These are phyloP conservation scores for Cryptus armator DNA, from an alignment of 2,888 invertebrate species.

Conservation along the genomic window DNA sequence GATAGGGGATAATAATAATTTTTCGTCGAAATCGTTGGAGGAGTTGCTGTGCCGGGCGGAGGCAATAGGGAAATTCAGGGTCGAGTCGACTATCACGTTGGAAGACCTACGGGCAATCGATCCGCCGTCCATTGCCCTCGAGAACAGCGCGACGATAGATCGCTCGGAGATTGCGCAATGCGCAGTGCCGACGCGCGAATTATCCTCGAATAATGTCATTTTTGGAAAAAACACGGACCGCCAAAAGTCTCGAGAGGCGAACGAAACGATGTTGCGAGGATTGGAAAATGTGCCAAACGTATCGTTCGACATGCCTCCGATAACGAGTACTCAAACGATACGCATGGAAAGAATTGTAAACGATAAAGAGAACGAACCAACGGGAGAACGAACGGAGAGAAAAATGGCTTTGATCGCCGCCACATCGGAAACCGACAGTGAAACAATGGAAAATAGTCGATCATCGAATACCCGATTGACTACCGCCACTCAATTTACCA, in stretches of 20 bases:
- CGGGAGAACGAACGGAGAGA: not conserved
- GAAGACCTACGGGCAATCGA: conserved; percentile 72
- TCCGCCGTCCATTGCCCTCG: conserved; percentile 73
- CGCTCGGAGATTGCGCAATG: not conserved
- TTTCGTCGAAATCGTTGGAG: conserved; percentile 24
- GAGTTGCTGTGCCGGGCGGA: conserved; percentile 18
- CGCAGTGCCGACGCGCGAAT: not conserved
- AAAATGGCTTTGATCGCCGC: not conserved
- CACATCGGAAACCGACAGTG: not conserved
- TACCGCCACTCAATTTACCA: conserved; percentile 32
- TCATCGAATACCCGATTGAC: not conserved
- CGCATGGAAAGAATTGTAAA: not conserved
- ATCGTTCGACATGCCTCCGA: not conserved
- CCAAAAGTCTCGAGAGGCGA: not conserved
- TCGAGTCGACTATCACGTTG: conserved; percentile 8
- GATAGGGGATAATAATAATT: not conserved
- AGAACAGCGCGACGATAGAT: conserved; percentile 58
- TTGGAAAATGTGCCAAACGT: too few relatives aligned
- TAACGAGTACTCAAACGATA: not conserved
- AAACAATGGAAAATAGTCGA: not conserved
- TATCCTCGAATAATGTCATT: not conserved
- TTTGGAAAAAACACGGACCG: not conserved
- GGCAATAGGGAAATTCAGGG: conserved; percentile 18
- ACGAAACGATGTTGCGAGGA: not conserved
- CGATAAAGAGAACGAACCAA: not conserved